Conservation (phyloP, 2,888 invertebrate species). For the Stenodera caucasica region DNA sequence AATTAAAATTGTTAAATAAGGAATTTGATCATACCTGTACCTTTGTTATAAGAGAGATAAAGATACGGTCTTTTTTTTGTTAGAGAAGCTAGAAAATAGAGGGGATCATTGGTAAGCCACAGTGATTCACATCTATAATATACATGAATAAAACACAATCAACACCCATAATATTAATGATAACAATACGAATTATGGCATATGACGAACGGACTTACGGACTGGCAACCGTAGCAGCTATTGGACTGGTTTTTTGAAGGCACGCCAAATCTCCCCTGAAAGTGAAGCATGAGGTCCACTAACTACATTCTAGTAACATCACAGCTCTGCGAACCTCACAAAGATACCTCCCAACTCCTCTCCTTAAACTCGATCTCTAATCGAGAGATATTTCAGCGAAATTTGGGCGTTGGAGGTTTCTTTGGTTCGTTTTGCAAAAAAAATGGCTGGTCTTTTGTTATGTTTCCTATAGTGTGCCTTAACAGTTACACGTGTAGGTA, state of each 20-base stretch:
- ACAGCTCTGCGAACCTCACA: constrained; percentile 24
- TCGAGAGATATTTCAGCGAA: background rate
- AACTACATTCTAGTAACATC: constrained; percentile 42
- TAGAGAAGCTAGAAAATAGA: constrained; percentile 21
- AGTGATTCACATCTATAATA: constrained; percentile 38
- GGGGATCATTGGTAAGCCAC: constrained; percentile 22
- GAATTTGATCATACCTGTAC: too few relatives aligned
- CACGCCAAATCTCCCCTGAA: constrained; percentile 62
- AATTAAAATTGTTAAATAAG: too few relatives aligned
- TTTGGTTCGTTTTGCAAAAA: background rate
- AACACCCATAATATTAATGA: constrained; percentile 37
- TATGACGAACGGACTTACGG: constrained; percentile 54
- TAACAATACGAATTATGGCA: constrained; percentile 27
- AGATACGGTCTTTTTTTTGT: constrained; percentile 19
- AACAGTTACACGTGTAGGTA: constrained; percentile 35
- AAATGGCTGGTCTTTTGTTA: background rate
- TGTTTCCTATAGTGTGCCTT: constrained; percentile 31
- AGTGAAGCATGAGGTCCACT: constrained; percentile 52
- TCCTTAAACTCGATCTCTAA: background rate
- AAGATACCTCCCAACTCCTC: constrained; percentile 10
- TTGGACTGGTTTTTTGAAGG: constrained; percentile 50
- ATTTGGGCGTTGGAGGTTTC: background rate
- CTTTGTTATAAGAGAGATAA: too few relatives aligned
- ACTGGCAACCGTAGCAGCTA: constrained; percentile 51
- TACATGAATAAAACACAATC: constrained; percentile 35